phyloP scores from a whole-genome alignment of 1,140 invertebrate species.

The Trachymyrmex septentrionalis region DNA sequence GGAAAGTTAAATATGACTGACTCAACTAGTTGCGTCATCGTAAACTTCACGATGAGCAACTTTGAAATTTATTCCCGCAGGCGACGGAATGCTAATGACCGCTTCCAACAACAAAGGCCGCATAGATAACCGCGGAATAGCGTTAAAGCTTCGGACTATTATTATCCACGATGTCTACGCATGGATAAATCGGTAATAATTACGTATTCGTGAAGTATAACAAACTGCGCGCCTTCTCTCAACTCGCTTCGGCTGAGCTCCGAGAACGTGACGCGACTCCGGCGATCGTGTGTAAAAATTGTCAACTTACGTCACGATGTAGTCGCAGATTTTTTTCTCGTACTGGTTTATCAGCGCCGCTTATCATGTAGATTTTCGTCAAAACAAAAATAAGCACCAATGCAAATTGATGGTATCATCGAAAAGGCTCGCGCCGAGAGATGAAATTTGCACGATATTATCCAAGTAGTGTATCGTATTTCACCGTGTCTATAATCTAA shows the following conservation, averaged over 20 bases:
- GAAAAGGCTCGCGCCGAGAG: not conserved
- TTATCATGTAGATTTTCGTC: conserved; percentile 25
- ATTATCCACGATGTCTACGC: conserved; percentile 23
- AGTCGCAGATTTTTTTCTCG: not conserved
- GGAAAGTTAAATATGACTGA: not conserved
- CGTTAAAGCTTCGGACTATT: conserved; percentile 59
- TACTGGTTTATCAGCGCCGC: not conserved
- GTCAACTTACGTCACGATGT: conserved; percentile 17
- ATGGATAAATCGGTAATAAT: conserved; percentile 58
- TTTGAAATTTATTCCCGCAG: conserved; percentile 52
- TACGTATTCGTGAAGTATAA: conserved; percentile 66
- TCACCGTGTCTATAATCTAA: conserved; percentile 68
- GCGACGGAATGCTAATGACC: conserved; percentile 43
- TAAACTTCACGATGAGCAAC: not conserved
- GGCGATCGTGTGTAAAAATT: not conserved
- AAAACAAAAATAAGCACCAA: not conserved
- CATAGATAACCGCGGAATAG: conserved; percentile 55
- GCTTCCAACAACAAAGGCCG: conserved; percentile 31
- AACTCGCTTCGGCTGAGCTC: conserved; percentile 44
- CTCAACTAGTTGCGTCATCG: not conserved
- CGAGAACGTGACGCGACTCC: conserved; percentile 13
- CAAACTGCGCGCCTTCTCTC: conserved; percentile 42
- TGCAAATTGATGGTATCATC: conserved; percentile 18
- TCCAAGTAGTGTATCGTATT: conserved; percentile 56
- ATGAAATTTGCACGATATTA: conserved; percentile 45